Percentiles rank a stretch among this genome's conserved stretches.
These are phyloP conservation scores for Arothron firmamentum DNA, from an alignment of 2,113 vertebrate genomes.

Conservation along the genomic window DNA sequence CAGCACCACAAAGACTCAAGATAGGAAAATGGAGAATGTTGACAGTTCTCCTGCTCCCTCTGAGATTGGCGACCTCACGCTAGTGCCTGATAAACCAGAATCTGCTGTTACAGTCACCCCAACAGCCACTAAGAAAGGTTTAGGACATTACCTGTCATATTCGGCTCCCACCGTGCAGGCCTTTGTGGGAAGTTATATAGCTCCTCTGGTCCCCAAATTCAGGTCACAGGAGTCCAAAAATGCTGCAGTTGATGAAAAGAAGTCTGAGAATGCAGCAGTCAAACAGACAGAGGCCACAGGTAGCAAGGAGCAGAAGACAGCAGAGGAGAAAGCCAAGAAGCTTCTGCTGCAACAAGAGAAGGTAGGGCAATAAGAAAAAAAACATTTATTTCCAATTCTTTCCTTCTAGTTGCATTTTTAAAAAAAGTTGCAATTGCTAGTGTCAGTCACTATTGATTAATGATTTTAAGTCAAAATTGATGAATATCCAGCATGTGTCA, in stretches of 20 bases:
- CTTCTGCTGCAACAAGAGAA: constrained; percentile 89
- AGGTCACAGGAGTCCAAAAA: constrained; percentile 74
- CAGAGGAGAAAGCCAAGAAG: constrained; percentile 83
- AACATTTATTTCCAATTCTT: neutral
- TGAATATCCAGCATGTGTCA: no score
- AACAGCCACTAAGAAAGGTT: constrained; percentile 78
- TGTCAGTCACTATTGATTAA: no score
- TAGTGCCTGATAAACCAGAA: constrained; percentile 29
- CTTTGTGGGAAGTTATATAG: constrained; percentile 90
- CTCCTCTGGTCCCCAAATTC: constrained; percentile 86
- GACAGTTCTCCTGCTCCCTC: constrained; percentile 17
- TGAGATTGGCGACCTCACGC: constrained; percentile 18
- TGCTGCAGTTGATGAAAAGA: constrained; percentile 57
- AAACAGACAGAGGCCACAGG: constrained; percentile 70
- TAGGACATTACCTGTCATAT: constrained; percentile 86
- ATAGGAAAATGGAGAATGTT: constrained; percentile 48
- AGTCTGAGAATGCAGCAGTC: constrained; percentile 44
- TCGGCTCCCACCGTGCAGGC: constrained; percentile 88
- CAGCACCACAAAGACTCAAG: constrained; percentile 68
- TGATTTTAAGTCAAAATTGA: no score
- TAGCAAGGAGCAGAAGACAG: constrained; percentile 69
- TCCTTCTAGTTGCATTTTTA: neutral
- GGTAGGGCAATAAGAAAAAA: constrained; percentile 61
- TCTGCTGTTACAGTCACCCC: constrained; percentile 34
- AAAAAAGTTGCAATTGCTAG: no score